These are phyloP conservation scores for Laothoe populi DNA, from an alignment of 2,888 invertebrate genomes.

Conservation along the genomic window DNA sequence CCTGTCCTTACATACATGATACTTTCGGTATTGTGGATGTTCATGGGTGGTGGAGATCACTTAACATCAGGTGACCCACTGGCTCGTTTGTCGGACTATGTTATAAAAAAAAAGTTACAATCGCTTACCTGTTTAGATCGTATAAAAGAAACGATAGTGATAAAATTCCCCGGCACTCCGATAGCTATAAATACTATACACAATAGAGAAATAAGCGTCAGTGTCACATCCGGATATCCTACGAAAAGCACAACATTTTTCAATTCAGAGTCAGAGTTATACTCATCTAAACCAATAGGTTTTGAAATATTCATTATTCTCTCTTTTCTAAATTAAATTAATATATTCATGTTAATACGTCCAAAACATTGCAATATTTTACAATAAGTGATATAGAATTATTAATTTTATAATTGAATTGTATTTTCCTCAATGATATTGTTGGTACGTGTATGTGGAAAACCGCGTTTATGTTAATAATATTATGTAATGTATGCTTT, in stretches of 20 bases:
- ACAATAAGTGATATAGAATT: background rate
- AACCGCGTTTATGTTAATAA: background rate
- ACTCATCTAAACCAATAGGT: conserved; percentile 29
- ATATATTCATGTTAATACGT: background rate
- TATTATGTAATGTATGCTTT: no score
- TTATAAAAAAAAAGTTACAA: background rate
- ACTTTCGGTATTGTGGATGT: no score
- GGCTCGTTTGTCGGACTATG: no score
- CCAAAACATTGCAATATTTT: background rate
- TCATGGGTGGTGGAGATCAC: no score
- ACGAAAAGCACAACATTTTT: conserved; percentile 24
- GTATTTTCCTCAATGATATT: conserved; percentile 6
- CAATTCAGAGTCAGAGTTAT: conserved; percentile 30
- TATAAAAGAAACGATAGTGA: conserved; percentile 87
- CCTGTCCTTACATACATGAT: no score
- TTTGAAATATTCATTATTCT: background rate
- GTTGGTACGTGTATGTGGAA: background rate
- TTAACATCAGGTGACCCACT: no score
- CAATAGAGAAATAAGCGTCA: conserved; percentile 29
- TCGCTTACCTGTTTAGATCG: conserved; percentile 78
- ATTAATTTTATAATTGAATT: background rate
- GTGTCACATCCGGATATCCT: conserved; percentile 28
- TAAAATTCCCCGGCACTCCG: conserved; percentile 88
- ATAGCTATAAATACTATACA: conserved; percentile 84
- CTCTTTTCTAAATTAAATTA: background rate